Conservation (phyloP, 1,140 invertebrate genomes). For the Drosophila mojavensis region DNA sequence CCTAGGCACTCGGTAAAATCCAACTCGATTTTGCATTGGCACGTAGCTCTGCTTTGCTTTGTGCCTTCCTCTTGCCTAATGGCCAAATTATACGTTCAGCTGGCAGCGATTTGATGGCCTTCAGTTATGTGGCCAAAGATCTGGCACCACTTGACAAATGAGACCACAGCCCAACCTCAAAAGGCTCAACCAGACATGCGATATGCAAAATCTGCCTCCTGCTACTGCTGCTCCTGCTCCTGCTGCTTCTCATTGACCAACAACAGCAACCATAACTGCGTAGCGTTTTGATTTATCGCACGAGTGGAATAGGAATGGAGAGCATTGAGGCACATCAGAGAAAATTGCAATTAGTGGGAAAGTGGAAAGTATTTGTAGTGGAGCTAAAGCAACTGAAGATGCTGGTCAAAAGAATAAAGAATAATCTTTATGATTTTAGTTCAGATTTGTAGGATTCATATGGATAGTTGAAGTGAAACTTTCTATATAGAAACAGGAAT, state of each 20-base stretch:
- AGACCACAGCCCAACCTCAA: conserved; percentile 23
- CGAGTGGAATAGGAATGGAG: background rate
- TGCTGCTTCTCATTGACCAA: conserved; percentile 11
- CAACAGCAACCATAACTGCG: background rate
- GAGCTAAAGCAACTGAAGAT: background rate
- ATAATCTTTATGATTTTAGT: too few species aligned
- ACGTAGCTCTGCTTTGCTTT: conserved; percentile 41
- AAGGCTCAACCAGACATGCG: conserved; percentile 21
- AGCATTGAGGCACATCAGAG: background rate
- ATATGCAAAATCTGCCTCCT: conserved; percentile 30
- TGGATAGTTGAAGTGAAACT: too few species aligned
- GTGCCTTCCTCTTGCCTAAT: conserved; percentile 32
- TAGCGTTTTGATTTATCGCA: conserved; percentile 4
- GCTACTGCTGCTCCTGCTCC: background rate
- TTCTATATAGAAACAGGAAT: too few species aligned
- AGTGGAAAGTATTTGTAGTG: too few species aligned
- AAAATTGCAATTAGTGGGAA: background rate
- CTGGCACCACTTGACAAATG: conserved; percentile 49
- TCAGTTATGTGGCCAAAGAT: conserved; percentile 36
- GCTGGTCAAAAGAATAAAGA: background rate
- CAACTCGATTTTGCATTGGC: conserved; percentile 53
- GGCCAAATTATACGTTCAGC: conserved; percentile 42
- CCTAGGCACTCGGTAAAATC: conserved; percentile 60
- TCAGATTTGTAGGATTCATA: too few species aligned
- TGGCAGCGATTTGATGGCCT: conserved; percentile 11